phyloP scores from a whole-genome alignment of 2,113 vertebrate species.

The Vimba vimba region DNA sequence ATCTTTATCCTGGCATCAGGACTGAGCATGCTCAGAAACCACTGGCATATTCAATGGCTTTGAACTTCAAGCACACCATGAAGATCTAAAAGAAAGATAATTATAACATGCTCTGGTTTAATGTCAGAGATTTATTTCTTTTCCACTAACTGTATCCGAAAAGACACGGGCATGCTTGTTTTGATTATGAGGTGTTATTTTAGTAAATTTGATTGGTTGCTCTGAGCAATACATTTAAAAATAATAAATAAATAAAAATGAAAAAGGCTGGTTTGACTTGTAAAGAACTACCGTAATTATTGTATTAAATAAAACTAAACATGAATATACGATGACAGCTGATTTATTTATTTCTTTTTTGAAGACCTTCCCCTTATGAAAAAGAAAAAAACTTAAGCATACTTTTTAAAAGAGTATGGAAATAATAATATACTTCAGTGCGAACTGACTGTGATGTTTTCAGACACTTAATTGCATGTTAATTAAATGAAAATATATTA shows the following conservation, averaged over 20 bases:
- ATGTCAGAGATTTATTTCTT: constrained; percentile 19
- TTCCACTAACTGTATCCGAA: constrained; percentile 12
- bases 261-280: not conserved
- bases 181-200: not conserved
- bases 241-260: no score
- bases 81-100: constrained; percentile 30
- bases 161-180: not conserved
- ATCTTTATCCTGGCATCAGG: not conserved
- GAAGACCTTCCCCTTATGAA: not conserved
- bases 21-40: not conserved
- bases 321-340: not conserved
- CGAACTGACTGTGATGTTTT: not conserved
- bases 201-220: constrained; percentile 17
- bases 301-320: not conserved
- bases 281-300: not conserved
- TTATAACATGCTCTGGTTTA: constrained; percentile 3
- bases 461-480: not conserved
- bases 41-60: not conserved
- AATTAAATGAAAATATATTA: not conserved
- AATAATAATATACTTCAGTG: not conserved
- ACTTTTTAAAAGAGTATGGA: not conserved
- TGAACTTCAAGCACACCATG: constrained; percentile 19
- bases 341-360: no score
- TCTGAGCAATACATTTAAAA: not conserved
- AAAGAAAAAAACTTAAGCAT: not conserved